Percentiles rank a stretch among this genome's conserved stretches.
These are phyloP conservation scores for Endomychus coccineus DNA, from an alignment of 2,888 invertebrate genomes.

Conservation along the genomic window DNA sequence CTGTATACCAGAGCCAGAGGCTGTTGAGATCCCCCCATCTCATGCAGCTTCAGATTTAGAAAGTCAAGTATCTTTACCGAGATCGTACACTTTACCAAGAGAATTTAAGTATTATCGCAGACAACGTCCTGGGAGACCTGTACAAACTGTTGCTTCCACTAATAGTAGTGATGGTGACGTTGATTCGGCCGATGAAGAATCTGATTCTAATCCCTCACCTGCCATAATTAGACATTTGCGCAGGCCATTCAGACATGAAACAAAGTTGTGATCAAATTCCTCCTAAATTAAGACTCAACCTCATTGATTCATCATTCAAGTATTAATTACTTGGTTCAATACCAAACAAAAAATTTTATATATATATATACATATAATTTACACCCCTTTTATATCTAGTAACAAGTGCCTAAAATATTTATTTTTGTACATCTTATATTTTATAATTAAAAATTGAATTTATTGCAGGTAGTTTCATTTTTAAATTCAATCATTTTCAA, in stretches of 20 bases:
- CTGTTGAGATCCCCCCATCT: constrained; percentile 33
- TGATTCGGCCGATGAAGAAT: constrained; percentile 66
- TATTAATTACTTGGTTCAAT: too few relatives aligned
- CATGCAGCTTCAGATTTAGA: constrained; percentile 60
- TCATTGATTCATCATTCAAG: too few relatives aligned
- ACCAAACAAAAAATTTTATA: constrained; percentile 12
- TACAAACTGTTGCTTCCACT: constrained; percentile 69
- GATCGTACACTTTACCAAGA: constrained; percentile 77
- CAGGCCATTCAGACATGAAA: constrained; percentile 52
- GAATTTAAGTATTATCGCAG: constrained; percentile 75
- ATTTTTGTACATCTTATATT: constrained; percentile 16
- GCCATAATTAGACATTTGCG: constrained; percentile 40
- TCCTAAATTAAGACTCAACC: too few relatives aligned
- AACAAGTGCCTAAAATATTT: too few relatives aligned
- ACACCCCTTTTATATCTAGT: constrained; percentile 14
- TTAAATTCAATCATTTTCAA: too few relatives aligned
- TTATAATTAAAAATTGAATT: constrained; percentile 13
- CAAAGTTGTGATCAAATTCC: constrained; percentile 45
- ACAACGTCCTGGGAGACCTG: constrained; percentile 45
- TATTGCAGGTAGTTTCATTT: too few relatives aligned
- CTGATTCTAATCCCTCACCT: constrained; percentile 41
- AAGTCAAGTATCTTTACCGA: constrained; percentile 72
- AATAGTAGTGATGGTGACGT: constrained; percentile 85
- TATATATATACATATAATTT: constrained; percentile 8
- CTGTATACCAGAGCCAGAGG: constrained; percentile 39